Conservation (phyloP, 2,113 vertebrate species). For the Jacana jacana region DNA sequence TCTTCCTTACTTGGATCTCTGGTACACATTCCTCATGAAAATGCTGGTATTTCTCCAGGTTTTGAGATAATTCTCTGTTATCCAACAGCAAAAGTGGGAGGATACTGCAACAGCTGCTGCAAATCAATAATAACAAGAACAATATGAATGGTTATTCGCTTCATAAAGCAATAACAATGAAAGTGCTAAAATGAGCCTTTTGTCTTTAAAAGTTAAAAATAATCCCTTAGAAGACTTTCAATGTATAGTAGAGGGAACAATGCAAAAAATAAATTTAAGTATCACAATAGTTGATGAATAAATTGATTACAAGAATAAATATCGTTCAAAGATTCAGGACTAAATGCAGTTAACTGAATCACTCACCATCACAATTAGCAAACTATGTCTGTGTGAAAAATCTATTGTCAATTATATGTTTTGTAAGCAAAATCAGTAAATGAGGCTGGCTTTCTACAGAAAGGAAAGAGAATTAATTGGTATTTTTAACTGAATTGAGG, state of each 20-base stretch:
- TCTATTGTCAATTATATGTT: neutral
- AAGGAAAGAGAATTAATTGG: neutral
- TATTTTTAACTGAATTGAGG: constrained; percentile 11
- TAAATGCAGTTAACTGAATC: constrained; percentile 58
- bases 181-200: neutral
- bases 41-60: neutral
- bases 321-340: constrained; percentile 22
- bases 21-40: neutral
- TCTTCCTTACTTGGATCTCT: neutral
- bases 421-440: neutral
- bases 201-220: neutral
- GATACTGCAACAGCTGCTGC: neutral
- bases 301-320: constrained; percentile 33
- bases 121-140: neutral
- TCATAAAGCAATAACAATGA: neutral
- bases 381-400: constrained; percentile 25
- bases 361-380: constrained; percentile 36
- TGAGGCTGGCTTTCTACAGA: neutral
- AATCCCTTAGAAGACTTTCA: neutral
- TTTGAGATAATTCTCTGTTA: neutral
- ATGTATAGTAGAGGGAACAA: neutral
- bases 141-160: neutral
- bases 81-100: neutral
- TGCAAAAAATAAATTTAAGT: neutral
- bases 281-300: neutral